phyloP scores from a whole-genome alignment of 1,140 invertebrate genomes.

The Atopsyche davidsoni region DNA sequence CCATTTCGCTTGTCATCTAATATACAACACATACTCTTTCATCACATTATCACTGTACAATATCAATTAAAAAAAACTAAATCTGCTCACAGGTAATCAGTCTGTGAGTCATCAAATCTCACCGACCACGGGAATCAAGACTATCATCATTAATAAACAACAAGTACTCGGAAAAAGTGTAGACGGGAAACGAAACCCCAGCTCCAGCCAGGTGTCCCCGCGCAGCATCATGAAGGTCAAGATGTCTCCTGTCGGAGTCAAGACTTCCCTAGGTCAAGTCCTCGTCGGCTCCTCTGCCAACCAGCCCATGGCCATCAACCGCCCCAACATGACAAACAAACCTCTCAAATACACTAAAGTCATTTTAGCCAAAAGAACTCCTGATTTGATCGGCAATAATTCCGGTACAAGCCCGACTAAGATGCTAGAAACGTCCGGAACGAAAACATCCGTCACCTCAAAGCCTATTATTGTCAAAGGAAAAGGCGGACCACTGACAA shows the following conservation, averaged over 20 bases:
- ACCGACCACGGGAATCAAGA: constrained; percentile 15
- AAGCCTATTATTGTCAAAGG: constrained; percentile 27
- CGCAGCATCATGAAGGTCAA: constrained; percentile 22
- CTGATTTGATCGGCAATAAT: too few relatives aligned
- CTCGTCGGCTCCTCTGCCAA: not conserved
- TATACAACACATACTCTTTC: too few relatives aligned
- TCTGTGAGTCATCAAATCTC: constrained; percentile 4
- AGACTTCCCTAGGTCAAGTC: constrained; percentile 7
- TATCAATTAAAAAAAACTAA: too few relatives aligned
- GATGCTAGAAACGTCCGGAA: too few relatives aligned
- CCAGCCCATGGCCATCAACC: constrained; percentile 11
- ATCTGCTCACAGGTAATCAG: too few relatives aligned
- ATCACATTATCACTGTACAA: too few relatives aligned
- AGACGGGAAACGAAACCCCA: constrained; percentile 6
- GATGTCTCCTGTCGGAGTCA: constrained; percentile 6
- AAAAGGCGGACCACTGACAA: constrained; percentile 16
- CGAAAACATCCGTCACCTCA: constrained; percentile 4
- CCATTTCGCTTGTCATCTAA: too few relatives aligned
- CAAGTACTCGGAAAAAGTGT: constrained; percentile 6
- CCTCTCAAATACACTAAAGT: constrained; percentile 24
- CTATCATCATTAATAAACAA: constrained; percentile 28
- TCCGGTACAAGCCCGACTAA: too few relatives aligned
- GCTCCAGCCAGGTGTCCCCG: constrained; percentile 7
- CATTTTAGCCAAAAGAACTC: constrained; percentile 20
- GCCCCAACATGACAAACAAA: constrained; percentile 7